Evolutionary conservation across 2,888 invertebrate species (phyloP), one percentile per base, ranked within the genome.

Genomic region (Dryomyza anilis): DNA sequence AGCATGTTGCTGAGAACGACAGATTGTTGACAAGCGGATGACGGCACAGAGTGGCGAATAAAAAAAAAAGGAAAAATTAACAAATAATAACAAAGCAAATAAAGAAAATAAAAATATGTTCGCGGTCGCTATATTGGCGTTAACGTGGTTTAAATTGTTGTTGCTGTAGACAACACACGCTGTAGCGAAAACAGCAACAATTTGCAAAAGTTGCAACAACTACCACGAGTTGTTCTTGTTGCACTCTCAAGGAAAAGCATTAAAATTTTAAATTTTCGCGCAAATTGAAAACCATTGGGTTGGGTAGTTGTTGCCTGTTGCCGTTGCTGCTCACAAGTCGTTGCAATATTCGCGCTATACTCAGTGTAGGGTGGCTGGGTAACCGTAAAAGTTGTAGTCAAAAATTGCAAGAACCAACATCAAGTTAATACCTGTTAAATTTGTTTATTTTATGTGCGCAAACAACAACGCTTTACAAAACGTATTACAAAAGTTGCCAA

Each of bases 21-120:
- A 25, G 36, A 39, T 29, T 39, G 52, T 23, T 52, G 61, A 53
- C 19, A 53, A n/a, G 33, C 48, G n/a, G 30, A 58, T 16, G 27
- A 61, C 25, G 59, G 14, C n/a, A 29, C 12, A 48, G 36, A 36
- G n/a, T 52, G 29, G 30, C 12, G 29, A 3, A 21, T 29, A 21
- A 30, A 45, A 19, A 33, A 29, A 33, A 25, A 55, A 8, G 21
- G 25, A 50, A 25, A 50, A 50, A 50, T 10, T 5, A 5, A 6
- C 21, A 25, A 23, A 16, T 14, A 6, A 25, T 16, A 39, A 16
- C 19, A 21, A 14, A 56, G 19, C 21, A 36, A 36, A 33, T 25
- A 14, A 16, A 23, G 21, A 48, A 48, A 12, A 48, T 21, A 48
- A 19, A 33, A 36, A 27, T 53, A 53, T 14, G 25, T 25, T 19